Percentiles rank a stretch among this genome's conserved stretches.
These are phyloP conservation scores for Eriosoma lanigerum DNA, from an alignment of 1,140 invertebrate genomes.

Conservation along the genomic window DNA sequence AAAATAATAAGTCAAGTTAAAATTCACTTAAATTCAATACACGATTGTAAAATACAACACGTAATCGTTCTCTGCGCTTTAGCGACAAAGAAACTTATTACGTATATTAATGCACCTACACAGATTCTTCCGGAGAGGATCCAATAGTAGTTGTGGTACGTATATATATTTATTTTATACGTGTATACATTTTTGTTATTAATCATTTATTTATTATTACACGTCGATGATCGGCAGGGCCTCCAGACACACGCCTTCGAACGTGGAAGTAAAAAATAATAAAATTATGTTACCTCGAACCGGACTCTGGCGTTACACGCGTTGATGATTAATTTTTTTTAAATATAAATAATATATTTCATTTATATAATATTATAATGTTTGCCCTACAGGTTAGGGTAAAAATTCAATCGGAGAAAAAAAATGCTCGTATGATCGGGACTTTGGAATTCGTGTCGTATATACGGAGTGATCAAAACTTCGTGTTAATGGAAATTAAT, in stretches of 20 bases:
- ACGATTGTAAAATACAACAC: no score
- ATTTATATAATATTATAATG: background rate
- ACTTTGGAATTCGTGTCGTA: no score
- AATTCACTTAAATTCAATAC: no score
- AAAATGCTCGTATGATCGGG: no score
- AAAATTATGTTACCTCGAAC: background rate
- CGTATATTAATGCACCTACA: no score
- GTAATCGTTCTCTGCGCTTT: background rate
- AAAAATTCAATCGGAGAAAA: no score
- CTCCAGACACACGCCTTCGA: conserved; percentile 40
- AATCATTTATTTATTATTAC: conserved; percentile 52
- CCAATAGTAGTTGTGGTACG: no score
- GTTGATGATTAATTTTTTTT: conserved; percentile 13
- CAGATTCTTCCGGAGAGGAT: background rate
- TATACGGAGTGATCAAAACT: no score
- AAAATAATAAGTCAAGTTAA: no score
- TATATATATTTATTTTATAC: background rate
- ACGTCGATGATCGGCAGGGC: conserved; percentile 41
- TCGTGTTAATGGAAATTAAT: no score
- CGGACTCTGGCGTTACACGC: conserved; percentile 29
- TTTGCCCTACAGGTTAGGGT: background rate
- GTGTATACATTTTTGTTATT: conserved; percentile 7
- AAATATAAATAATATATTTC: background rate
- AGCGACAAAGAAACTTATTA: no score
- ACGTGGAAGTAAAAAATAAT: background rate